phyloP scores from a whole-genome alignment of 1,140 invertebrate species.

The Drosophila lini region DNA sequence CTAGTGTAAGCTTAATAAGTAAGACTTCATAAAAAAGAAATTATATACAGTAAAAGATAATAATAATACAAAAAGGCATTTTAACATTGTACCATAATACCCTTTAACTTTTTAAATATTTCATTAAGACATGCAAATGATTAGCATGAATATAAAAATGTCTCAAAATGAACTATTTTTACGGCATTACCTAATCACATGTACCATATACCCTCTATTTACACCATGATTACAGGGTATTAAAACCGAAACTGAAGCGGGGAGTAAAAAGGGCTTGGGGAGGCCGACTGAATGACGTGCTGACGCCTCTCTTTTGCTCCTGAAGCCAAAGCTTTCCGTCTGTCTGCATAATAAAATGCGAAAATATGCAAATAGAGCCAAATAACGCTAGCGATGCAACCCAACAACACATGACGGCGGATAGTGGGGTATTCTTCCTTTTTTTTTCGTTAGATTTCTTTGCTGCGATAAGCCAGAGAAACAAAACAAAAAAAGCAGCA shows the following conservation, averaged over 20 bases:
- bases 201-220: background rate
- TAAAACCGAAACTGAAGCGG: slow-evolving; percentile 22
- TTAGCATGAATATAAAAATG: too few species aligned
- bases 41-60: background rate
- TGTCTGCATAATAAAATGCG: slow-evolving; percentile 83
- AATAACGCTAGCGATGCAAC: slow-evolving; percentile 59
- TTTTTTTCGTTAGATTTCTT: slow-evolving; percentile 64
- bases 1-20: background rate
- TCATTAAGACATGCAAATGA: too few species aligned
- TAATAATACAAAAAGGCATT: background rate
- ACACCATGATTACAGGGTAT: background rate
- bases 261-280: slow-evolving; percentile 13
- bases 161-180: too few species aligned
- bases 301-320: slow-evolving; percentile 54
- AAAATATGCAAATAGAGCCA: slow-evolving; percentile 74
- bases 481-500: slow-evolving; percentile 40
- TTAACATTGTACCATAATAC: too few species aligned
- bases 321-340: slow-evolving; percentile 37
- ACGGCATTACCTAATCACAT: too few species aligned
- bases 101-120: too few species aligned
- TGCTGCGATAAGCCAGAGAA: slow-evolving; percentile 60
- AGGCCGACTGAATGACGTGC: slow-evolving; percentile 65
- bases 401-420: slow-evolving; percentile 43
- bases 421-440: slow-evolving; percentile 22
- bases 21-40: background rate